A percentile compares a stretch with the other conserved stretches of the same genome.
phyloP scores from a whole-genome alignment of 2,888 invertebrate species.

The Cataglyphis cursor region DNA sequence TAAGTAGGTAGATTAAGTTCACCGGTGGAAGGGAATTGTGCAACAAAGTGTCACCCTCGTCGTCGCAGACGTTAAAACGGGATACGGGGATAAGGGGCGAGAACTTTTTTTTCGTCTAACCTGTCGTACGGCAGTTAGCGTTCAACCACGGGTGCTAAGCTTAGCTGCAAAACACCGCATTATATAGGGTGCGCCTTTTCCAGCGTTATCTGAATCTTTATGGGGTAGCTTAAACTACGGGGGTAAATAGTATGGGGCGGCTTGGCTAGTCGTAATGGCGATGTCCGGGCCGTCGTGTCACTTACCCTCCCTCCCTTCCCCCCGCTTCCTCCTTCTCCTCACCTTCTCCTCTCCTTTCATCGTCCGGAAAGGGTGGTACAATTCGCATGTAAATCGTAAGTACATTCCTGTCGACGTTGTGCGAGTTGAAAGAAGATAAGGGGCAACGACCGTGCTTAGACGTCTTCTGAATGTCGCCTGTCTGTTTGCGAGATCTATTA shows the following conservation, averaged over 20 bases:
- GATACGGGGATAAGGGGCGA: constrained; percentile 1
- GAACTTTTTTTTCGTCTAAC: constrained; percentile 67
- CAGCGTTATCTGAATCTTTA: constrained; percentile 82
- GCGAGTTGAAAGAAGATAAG: constrained; percentile 40
- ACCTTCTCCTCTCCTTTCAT: constrained; percentile 45
- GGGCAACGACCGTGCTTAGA: constrained; percentile 60
- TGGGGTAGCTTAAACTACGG: constrained; percentile 77
- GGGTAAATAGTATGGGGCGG: constrained; percentile 74
- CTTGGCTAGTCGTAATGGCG: constrained; percentile 70
- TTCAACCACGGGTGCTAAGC: constrained; percentile 65
- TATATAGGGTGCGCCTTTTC: constrained; percentile 68
- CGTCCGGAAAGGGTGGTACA: constrained; percentile 63
- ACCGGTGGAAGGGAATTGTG: constrained; percentile 23
- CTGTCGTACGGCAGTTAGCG: constrained; percentile 72
- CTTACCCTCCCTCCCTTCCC: constrained; percentile 61
- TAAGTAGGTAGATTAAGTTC: constrained; percentile 28
- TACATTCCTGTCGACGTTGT: constrained; percentile 60
- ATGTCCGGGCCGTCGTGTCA: constrained; percentile 66
- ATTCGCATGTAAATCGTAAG: constrained; percentile 74
- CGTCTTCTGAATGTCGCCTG: constrained; percentile 26
- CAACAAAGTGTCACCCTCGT: constrained; percentile 38
- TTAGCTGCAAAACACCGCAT: constrained; percentile 56
- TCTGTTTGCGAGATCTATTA: constrained; percentile 30
- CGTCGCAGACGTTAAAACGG: constrained; percentile 47
- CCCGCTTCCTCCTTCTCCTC: too few relatives aligned